A percentile compares a stretch with the other conserved stretches of the same genome.
Conservation (phyloP, 2,888 invertebrate genomes). For the Tetheella fluctuosa region DNA sequence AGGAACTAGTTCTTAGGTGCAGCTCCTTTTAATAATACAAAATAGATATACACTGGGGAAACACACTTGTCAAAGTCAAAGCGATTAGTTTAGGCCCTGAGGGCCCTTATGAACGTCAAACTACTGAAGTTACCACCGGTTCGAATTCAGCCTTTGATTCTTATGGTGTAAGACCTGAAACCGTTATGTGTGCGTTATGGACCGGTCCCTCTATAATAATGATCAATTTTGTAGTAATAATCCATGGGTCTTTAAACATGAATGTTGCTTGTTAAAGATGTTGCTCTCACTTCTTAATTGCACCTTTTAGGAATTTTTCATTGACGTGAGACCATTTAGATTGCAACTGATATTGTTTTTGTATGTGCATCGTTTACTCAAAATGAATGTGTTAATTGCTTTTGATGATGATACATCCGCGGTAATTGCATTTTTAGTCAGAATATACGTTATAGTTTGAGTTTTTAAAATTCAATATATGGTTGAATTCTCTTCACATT, state of each 20-base stretch:
- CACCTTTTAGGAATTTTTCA: conserved; percentile 7
- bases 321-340: conserved; percentile 13
- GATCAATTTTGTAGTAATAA: conserved; percentile 16
- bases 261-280: conserved; percentile 5
- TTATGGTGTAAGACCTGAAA: conserved; percentile 19
- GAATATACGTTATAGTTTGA: not conserved
- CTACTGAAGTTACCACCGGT: no score
- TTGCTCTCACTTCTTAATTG: conserved; percentile 19
- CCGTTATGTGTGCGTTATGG: conserved; percentile 12
- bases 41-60: no score
- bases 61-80: no score
- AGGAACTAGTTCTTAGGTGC: no score
- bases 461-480: not conserved
- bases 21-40: no score
- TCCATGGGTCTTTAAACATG: not conserved
- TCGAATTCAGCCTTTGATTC: no score
- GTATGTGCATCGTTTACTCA: not conserved
- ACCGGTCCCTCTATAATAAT: not conserved
- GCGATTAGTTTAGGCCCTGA: no score
- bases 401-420: not conserved
- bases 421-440: not conserved
- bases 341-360: conserved; percentile 12
- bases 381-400: not conserved
- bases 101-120: no score
- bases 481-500: no score